Conservation (phyloP, 2,113 vertebrate genomes). For the Melanotaenia duboulayi region DNA sequence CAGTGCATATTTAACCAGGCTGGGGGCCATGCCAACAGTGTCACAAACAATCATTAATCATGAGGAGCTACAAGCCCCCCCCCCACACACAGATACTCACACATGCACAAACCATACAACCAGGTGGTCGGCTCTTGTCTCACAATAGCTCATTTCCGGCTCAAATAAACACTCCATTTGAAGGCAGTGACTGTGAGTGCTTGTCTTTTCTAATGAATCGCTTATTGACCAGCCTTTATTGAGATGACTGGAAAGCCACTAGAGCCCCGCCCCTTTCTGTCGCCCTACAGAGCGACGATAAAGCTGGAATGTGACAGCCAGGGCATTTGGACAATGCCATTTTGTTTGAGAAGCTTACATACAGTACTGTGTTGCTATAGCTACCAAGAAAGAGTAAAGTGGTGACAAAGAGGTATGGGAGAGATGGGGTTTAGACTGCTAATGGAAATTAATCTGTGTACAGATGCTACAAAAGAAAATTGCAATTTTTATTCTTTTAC, state of each 20-base stretch:
- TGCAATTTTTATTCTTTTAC: conserved; percentile 51
- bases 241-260: conserved; percentile 49
- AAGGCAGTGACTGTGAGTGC: conserved; percentile 53
- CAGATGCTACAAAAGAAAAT: conserved; percentile 66
- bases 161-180: conserved; percentile 59
- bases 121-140: conserved; percentile 65
- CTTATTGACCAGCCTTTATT: conserved; percentile 57
- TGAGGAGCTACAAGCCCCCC: conserved; percentile 22
- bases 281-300: conserved; percentile 32
- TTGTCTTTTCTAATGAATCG: conserved; percentile 66
- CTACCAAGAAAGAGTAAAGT: conserved; percentile 62
- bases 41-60: conserved; percentile 75
- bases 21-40: conserved; percentile 55
- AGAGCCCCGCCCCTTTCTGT: conserved; percentile 8
- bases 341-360: conserved; percentile 71
- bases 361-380: conserved; percentile 77
- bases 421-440: conserved; percentile 46
- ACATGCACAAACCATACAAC: conserved; percentile 26
- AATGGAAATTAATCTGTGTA: conserved; percentile 75
- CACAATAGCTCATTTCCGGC: conserved; percentile 65
- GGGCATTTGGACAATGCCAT: conserved; percentile 61
- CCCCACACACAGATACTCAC: conserved; percentile 20
- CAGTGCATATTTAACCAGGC: conserved; percentile 56
- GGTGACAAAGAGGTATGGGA: conserved; percentile 40
- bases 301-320: conserved; percentile 61